phyloP scores from a whole-genome alignment of 2,113 vertebrate genomes.

The Nanorana parkeri region DNA sequence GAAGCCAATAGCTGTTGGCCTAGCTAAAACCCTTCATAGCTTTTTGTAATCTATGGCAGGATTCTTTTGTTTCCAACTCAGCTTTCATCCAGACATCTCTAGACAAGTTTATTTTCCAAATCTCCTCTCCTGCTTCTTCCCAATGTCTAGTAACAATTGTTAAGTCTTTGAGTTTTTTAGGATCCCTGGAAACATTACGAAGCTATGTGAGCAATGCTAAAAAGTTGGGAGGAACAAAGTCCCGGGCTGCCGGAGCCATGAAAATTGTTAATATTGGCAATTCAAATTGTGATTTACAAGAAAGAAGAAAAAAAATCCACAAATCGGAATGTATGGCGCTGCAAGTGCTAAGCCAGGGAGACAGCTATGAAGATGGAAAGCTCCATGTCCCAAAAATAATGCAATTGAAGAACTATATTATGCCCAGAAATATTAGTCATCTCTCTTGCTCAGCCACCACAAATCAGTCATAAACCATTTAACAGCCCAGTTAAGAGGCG shows the following conservation, averaged over 20 bases:
- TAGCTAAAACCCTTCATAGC: conserved; percentile 15
- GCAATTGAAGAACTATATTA: conserved; percentile 18
- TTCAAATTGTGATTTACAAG: conserved; percentile 47
- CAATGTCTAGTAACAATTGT: conserved; percentile 49
- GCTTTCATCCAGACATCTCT: conserved; percentile 44
- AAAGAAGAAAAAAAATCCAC: conserved; percentile 40
- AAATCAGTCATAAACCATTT: conserved; percentile 50
- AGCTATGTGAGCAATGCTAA: conserved; percentile 32
- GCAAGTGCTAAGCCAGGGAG: conserved; percentile 54
- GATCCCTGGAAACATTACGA: conserved; percentile 22
- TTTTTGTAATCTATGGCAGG: conserved; percentile 46
- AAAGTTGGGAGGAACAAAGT: not conserved
- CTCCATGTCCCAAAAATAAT: conserved; percentile 52
- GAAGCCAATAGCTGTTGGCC: conserved; percentile 42
- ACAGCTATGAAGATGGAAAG: conserved; percentile 50
- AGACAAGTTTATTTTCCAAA: conserved; percentile 50
- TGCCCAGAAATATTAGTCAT: conserved; percentile 52
- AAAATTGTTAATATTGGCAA: conserved; percentile 53
- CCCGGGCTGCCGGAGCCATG: conserved; percentile 10
- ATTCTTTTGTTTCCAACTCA: conserved; percentile 34
- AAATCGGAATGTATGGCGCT: conserved; percentile 50
- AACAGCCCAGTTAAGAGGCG: conserved; percentile 4
- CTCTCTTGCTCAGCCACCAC: conserved; percentile 9
- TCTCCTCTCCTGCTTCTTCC: conserved; percentile 27
- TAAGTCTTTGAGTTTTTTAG: conserved; percentile 16